These are phyloP conservation scores for Syrrhaptes paradoxus DNA, from an alignment of 2,113 vertebrate species.

Conservation along the genomic window DNA sequence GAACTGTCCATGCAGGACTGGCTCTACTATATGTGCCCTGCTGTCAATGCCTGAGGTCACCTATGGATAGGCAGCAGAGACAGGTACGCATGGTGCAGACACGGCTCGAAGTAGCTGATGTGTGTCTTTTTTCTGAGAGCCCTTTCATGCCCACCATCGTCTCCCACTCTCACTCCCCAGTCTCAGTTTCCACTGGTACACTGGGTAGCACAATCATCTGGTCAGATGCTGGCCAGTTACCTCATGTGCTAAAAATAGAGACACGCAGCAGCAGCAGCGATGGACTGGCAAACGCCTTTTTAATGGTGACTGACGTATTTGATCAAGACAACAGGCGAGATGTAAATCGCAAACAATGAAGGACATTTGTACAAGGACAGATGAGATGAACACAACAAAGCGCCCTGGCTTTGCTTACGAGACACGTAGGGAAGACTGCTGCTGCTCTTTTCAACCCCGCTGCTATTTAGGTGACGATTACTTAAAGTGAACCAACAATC, in stretches of 20 bases:
- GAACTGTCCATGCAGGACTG: background rate
- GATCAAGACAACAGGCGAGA: background rate
- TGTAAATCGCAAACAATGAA: background rate
- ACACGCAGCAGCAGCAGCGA: background rate
- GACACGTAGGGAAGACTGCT: background rate
- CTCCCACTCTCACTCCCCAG: background rate
- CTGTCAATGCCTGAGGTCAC: background rate
- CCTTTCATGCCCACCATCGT: rapidly evolving
- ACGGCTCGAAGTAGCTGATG: background rate
- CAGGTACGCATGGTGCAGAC: background rate
- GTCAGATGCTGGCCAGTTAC: conserved; percentile 10
- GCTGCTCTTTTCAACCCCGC: background rate
- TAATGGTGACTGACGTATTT: background rate
- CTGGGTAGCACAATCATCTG: background rate
- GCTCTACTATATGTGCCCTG: background rate
- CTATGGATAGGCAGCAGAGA: background rate
- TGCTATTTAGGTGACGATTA: background rate
- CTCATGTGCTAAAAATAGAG: conserved; percentile 45
- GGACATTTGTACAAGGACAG: background rate
- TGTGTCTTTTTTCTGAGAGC: background rate
- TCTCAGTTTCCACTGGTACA: background rate
- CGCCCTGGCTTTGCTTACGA: background rate
- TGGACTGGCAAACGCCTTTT: background rate
- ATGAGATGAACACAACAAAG: background rate
- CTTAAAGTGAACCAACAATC: conserved; percentile 16